Percentiles rank a stretch among this genome's conserved stretches.
These are phyloP conservation scores for Hetaerina titia DNA, from an alignment of 2,888 invertebrate species.

Conservation along the genomic window DNA sequence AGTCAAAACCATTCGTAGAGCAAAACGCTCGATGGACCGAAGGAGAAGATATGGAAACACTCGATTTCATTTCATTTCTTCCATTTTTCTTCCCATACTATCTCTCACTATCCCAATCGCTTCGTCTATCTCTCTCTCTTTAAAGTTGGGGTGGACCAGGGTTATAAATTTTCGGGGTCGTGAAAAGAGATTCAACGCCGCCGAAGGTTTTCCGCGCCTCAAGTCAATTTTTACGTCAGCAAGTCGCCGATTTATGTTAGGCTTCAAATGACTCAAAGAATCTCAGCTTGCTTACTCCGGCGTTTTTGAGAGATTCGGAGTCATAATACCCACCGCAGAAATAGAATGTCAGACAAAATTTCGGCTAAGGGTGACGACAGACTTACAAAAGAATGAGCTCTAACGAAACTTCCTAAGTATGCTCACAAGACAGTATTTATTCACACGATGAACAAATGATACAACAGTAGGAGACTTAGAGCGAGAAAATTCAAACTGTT, in stretches of 20 bases:
- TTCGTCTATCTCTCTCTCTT: background rate
- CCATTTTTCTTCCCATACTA: too few relatives aligned
- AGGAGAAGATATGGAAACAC: constrained; percentile 24
- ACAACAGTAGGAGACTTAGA: too few relatives aligned
- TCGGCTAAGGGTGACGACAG: too few relatives aligned
- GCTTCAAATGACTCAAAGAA: background rate
- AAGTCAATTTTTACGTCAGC: background rate
- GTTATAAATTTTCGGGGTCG: background rate
- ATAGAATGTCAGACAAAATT: too few relatives aligned
- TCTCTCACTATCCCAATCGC: background rate
- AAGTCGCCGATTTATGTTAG: background rate
- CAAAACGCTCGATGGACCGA: constrained; percentile 7
- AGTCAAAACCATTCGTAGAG: background rate
- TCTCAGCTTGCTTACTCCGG: background rate
- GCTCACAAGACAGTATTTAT: too few relatives aligned
- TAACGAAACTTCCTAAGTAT: too few relatives aligned
- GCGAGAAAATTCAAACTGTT: too few relatives aligned
- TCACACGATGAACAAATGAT: too few relatives aligned
- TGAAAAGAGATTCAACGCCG: background rate
- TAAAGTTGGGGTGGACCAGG: background rate
- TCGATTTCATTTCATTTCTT: background rate
- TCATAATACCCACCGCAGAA: too few relatives aligned
- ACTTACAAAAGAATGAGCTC: too few relatives aligned
- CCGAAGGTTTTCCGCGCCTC: background rate
- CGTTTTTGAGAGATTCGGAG: background rate